These are phyloP conservation scores for Psephotus haematonotus DNA, from an alignment of 2,113 vertebrate species.

Conservation along the genomic window DNA sequence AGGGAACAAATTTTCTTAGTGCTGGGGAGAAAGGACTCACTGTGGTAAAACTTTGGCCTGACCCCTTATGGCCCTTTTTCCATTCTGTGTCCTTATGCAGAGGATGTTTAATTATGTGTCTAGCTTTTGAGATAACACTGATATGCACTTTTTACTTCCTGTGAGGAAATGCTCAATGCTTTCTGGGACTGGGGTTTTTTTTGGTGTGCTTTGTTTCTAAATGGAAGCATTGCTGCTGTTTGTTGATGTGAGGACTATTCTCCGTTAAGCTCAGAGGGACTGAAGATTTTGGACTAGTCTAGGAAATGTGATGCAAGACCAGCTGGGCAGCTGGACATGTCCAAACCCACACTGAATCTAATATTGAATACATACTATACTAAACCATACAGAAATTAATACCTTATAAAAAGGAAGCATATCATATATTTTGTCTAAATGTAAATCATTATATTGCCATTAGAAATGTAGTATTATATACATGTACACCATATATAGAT, in stretches of 20 bases:
- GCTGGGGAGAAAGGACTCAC: neutral
- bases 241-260: neutral
- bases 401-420: neutral
- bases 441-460: neutral
- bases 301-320: neutral
- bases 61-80: neutral
- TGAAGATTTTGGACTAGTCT: neutral
- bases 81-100: neutral
- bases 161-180: slow-evolving; percentile 13
- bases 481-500: neutral
- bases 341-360: neutral
- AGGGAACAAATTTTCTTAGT: neutral
- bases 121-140: slow-evolving; percentile 24
- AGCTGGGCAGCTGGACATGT: neutral
- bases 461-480: neutral
- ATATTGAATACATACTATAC: neutral
- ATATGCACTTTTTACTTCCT: slow-evolving; percentile 10
- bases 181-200: neutral
- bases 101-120: slow-evolving; percentile 24
- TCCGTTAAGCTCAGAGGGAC: neutral
- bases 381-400: neutral
- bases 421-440: neutral
- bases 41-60: neutral
- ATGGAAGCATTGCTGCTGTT: neutral
- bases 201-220: neutral